Percentiles rank a stretch among this genome's conserved stretches.
phyloP scores from a whole-genome alignment of 2,888 invertebrate species.

The Pyrrhosoma nymphula region DNA sequence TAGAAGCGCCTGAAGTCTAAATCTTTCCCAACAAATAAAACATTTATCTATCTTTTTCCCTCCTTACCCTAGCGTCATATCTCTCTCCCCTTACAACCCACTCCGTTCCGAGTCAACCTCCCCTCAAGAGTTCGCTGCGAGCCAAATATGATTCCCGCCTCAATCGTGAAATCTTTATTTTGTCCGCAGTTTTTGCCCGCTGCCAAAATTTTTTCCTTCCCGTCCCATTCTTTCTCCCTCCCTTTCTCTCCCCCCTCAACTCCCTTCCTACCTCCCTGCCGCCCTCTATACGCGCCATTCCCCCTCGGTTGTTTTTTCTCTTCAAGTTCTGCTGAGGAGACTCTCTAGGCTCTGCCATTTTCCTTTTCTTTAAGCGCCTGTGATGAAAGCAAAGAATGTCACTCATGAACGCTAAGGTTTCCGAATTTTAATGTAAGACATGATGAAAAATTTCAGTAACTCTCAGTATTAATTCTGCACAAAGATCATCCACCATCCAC shows the following conservation, averaged over 20 bases:
- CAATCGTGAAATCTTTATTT: conserved; percentile 28
- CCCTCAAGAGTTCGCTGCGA: background rate
- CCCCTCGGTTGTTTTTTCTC: background rate
- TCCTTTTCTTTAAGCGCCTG: too few species aligned
- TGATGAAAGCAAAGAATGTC: background rate
- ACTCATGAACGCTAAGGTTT: too few species aligned
- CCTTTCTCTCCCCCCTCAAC: background rate
- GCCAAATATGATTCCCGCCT: conserved; percentile 18
- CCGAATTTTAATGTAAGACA: too few species aligned
- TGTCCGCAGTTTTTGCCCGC: background rate
- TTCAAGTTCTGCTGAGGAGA: background rate
- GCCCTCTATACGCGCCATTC: background rate
- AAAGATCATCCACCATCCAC: too few species aligned
- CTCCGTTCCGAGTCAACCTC: background rate
- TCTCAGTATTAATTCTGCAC: too few species aligned
- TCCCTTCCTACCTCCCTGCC: background rate
- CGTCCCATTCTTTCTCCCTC: background rate
- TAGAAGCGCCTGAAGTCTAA: too few species aligned
- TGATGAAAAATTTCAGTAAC: too few species aligned
- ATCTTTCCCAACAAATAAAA: too few species aligned
- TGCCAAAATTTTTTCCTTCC: conserved; percentile 4
- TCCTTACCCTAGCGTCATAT: background rate
- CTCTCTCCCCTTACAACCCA: too few species aligned
- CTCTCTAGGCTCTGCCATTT: too few species aligned
- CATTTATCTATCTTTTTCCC: background rate